Percentiles rank a stretch among this genome's conserved stretches.
phyloP scores from a whole-genome alignment of 2,113 vertebrate genomes.

The Ctenodactylus gundi region DNA sequence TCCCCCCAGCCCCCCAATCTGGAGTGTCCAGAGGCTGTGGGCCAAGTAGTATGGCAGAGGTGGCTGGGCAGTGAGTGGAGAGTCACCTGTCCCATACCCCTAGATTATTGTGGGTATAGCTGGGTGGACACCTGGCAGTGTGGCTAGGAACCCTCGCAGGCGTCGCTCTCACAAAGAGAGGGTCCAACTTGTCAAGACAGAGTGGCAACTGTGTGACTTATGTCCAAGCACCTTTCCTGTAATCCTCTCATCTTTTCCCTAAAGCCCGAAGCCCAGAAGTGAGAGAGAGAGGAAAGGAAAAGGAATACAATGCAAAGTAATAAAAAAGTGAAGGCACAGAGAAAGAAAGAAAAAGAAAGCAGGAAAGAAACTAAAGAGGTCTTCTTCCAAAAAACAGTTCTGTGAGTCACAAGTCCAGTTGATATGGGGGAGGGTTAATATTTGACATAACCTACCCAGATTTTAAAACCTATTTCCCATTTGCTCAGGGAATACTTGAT shows the following conservation, averaged over 20 bases:
- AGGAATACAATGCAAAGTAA: not conserved
- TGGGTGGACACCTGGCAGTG: not conserved
- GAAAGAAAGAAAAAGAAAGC: not conserved
- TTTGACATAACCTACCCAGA: not conserved
- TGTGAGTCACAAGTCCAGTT: fast-evolving
- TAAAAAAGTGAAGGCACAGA: too few species aligned
- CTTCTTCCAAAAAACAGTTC: not conserved
- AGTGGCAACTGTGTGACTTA: not conserved
- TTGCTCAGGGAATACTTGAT: not conserved
- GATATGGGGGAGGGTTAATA: not conserved
- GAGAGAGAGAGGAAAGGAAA: not conserved
- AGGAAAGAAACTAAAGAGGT: not conserved
- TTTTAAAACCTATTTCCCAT: not conserved
- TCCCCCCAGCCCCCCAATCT: fast-evolving
- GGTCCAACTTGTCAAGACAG: not conserved
- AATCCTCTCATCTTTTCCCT: not conserved
- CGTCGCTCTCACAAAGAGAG: not conserved
- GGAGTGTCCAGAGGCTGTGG: too few species aligned
- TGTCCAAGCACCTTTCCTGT: not conserved
- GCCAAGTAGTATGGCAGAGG: too few species aligned
- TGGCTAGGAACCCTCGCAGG: too few species aligned
- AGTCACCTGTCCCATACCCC: fast-evolving
- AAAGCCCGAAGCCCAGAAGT: not conserved
- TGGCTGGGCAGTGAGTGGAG: not conserved
- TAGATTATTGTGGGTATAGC: not conserved